Base-by-base conservation (phyloP, 2,888 invertebrate species). In the Odontothrips loti region DNA sequence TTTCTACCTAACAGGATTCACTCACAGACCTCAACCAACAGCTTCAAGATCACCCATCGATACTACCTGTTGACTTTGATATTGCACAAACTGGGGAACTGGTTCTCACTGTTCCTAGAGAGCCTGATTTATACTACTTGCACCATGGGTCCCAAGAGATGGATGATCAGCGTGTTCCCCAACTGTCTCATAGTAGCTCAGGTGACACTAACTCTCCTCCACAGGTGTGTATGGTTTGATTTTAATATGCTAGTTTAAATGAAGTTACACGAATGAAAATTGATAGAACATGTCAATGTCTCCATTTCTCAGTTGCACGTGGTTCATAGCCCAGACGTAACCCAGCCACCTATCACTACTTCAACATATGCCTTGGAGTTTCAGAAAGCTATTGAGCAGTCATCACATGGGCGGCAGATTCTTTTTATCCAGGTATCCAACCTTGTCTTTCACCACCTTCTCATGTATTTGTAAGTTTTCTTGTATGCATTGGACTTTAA, bases 11-110 rank as follows among this genome's bases (percentile, higher is more conserved):
- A 34, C 94, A 97, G 89, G 97, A 97, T 87, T 97, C 97, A 0
- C 89, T 98, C 79, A 92, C 92, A 79, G 95, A 97, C 88, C 89
- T 98, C 81, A 95, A 96, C 83, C 93, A 93, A 47, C 96, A 96
- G 88, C 91, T 96, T 81, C 92, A 92, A 75, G 95, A 96, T 85
- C 97, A 97, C 88, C 97, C 97, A 20, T 96, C 96, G 29, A 96
- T 97, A 86, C 89, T 97, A 83, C 96, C 97, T 79, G 94, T 94
- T 80, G 97, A 97, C 87, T 98, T 98, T 88, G 96, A 97, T 86
- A 96, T 98, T 81, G 94, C 93, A 84, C 92, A 94, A 79, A 92
- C 94, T 79, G 89, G 89, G 6, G 92, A 93, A 85, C 87, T 94
- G 82, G 90, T 93, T 63, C 87, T 93, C 47, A 92, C 91, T 86